Evolutionary conservation across 1,140 invertebrate genomes (phyloP).

Genomic region (Cephus cinctus): DNA sequence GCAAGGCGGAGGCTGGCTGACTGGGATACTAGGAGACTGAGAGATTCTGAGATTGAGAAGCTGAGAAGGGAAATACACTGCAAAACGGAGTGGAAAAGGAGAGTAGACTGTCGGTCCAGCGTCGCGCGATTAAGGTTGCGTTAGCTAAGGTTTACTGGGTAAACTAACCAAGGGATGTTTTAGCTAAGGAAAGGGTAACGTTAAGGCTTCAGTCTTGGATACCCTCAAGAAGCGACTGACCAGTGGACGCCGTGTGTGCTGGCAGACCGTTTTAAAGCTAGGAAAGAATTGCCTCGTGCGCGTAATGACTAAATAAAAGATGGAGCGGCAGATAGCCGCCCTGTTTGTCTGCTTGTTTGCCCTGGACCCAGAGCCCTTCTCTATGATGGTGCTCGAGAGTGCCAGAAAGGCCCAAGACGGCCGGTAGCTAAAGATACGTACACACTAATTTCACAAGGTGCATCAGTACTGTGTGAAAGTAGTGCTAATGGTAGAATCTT

Average conservation of each 20-base stretch:
- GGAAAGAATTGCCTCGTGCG: conserved; percentile 6
- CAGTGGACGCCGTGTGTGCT: not conserved
- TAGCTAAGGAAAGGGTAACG: too few relatives aligned
- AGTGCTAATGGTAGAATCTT: too few relatives aligned
- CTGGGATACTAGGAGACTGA: too few relatives aligned
- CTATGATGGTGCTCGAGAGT: too few relatives aligned
- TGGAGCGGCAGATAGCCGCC: conserved; percentile 24
- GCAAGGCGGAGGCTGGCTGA: not conserved
- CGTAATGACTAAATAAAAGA: conserved; percentile 31
- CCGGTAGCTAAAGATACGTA: too few relatives aligned
- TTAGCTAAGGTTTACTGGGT: not conserved
- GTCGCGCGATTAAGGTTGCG: not conserved
- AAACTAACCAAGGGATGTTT: not conserved
- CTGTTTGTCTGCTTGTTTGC: conserved; percentile 2
- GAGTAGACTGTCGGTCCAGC: not conserved
- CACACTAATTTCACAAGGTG: too few relatives aligned
- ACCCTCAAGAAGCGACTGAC: not conserved
- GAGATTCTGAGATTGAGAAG: too few relatives aligned
- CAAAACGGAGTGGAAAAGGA: not conserved
- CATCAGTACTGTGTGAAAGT: too few relatives aligned
- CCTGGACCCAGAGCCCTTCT: not conserved
- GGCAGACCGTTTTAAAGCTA: conserved; percentile 1
- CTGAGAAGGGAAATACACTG: too few relatives aligned
- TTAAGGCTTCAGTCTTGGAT: too few relatives aligned
- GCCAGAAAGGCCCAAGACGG: too few relatives aligned